Evolutionary conservation across 1,140 invertebrate genomes (phyloP).

Genomic region (Trachelipus rathkii): DNA sequence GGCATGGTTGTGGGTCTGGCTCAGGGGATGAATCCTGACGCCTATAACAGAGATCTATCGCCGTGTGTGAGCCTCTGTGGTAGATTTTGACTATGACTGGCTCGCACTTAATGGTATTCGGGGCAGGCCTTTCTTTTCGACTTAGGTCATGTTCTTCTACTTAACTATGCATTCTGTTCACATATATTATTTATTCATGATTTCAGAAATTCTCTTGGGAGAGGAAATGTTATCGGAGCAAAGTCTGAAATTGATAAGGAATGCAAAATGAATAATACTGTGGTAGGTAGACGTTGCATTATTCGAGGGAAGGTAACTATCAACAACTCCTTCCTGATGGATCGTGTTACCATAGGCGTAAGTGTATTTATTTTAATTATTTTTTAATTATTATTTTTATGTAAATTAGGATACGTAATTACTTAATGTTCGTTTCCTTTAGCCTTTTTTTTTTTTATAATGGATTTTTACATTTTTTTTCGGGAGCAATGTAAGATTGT

Average conservation of each 20-base stretch:
- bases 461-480: slow-evolving; percentile 65
- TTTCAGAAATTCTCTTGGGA: slow-evolving; percentile 58
- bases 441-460: slow-evolving; percentile 48
- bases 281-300: slow-evolving; percentile 74
- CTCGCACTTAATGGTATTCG: too few relatives aligned
- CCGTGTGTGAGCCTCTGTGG: too few relatives aligned
- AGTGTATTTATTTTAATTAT: background rate
- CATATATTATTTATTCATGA: slow-evolving; percentile 10
- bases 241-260: slow-evolving; percentile 58
- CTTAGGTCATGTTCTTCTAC: too few relatives aligned
- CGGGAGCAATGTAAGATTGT: slow-evolving; percentile 53
- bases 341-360: slow-evolving; percentile 63
- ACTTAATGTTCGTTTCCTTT: background rate
- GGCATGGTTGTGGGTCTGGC: too few relatives aligned
- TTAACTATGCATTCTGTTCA: background rate
- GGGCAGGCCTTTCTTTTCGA: too few relatives aligned
- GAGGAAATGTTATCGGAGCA: slow-evolving; percentile 60
- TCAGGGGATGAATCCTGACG: too few relatives aligned
- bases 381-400: background rate
- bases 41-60: too few relatives aligned
- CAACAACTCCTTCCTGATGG: slow-evolving; percentile 64
- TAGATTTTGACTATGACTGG: too few relatives aligned
- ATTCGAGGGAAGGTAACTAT: slow-evolving; percentile 76
- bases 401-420: too few relatives aligned
- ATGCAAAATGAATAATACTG: slow-evolving; percentile 60